Percentiles rank a stretch among this genome's conserved stretches.
Conservation (phyloP, 2,113 vertebrate species). For the Chlamydotis undulata region DNA sequence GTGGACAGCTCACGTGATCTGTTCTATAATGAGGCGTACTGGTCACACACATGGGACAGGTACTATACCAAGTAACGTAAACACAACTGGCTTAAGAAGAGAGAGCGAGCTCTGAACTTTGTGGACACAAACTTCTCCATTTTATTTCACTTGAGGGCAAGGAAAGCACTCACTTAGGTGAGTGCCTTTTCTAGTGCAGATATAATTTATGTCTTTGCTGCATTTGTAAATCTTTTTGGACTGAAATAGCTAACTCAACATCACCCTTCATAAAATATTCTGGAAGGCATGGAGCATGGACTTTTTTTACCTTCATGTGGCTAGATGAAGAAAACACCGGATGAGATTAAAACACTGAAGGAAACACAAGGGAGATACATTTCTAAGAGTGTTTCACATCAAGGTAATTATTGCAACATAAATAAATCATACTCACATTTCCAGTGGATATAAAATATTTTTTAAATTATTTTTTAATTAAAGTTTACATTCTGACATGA, state of each 20-base stretch:
- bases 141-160: not conserved
- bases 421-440: not conserved
- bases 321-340: not conserved
- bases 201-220: not conserved
- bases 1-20: not conserved
- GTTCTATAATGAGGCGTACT: not conserved
- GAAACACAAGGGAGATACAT: not conserved
- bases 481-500: not conserved
- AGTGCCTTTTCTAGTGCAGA: not conserved
- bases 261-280: not conserved
- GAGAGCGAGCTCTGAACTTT: not conserved
- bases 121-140: not conserved
- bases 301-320: not conserved
- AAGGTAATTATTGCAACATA: not conserved
- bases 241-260: not conserved
- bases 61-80: fast-evolving
- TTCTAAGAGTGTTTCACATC: not conserved
- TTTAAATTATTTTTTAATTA: not conserved
- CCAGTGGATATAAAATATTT: not conserved
- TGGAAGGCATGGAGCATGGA: not conserved
- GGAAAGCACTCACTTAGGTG: not conserved
- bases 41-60: not conserved
- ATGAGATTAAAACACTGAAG: not conserved
- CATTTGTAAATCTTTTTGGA: not conserved
- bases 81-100: not conserved